Percentiles rank a stretch among this genome's conserved stretches.
phyloP scores from a whole-genome alignment of 37 sponge, comb jelly and placozoan genomes.

The Halisarca cf. caerulea region DNA sequence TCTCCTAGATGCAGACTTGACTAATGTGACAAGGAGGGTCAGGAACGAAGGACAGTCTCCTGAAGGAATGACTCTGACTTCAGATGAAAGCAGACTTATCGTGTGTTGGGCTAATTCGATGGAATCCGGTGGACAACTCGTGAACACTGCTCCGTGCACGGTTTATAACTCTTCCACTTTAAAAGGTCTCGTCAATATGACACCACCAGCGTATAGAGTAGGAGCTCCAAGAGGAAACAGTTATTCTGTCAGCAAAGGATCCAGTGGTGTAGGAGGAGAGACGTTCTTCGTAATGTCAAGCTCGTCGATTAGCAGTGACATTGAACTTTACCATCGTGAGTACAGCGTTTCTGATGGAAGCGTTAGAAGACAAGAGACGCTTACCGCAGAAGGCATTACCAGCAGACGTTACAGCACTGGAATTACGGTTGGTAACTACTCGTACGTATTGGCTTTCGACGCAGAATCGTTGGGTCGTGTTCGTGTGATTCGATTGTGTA shows the following conservation, averaged over 20 bases:
- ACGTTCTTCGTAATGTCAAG: constrained; percentile 7
- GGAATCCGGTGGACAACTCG: not conserved
- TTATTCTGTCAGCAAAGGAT: not conserved
- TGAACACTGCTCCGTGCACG: not conserved
- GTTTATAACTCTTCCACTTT: not conserved
- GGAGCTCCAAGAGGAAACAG: not conserved
- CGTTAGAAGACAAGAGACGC: not conserved
- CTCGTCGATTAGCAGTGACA: not conserved
- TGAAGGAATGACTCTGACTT: not conserved
- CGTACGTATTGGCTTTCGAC: not conserved
- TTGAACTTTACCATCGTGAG: not conserved
- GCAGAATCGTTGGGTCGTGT: not conserved
- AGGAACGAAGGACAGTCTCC: not conserved
- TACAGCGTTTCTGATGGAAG: not conserved
- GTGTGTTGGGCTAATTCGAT: not conserved
- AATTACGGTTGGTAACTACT: not conserved
- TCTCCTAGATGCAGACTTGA: not conserved
- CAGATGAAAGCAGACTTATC: not conserved
- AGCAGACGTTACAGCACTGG: not conserved
- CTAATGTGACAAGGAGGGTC: not conserved
- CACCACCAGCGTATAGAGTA: not conserved
- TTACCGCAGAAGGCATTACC: not conserved
- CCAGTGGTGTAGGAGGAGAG: not conserved
- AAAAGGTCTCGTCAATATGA: not conserved
- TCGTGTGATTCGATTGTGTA: not conserved